phyloP scores from a whole-genome alignment of 2,797 vertebrate species.

The Mallotus villosus region DNA sequence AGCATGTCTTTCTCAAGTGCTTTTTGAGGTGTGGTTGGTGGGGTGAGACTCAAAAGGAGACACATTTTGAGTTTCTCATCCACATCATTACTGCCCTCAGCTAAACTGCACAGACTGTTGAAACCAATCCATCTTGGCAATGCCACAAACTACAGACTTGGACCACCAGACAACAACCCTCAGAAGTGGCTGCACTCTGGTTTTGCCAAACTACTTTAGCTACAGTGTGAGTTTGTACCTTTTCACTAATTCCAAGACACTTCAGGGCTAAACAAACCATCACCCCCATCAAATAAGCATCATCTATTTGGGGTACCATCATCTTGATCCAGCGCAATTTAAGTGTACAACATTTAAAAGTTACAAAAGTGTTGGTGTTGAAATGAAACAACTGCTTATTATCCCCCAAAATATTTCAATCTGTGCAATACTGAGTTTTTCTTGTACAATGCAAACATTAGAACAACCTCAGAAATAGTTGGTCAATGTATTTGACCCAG shows the following conservation, averaged over 20 bases:
- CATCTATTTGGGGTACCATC: not conserved
- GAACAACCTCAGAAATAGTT: too few relatives aligned
- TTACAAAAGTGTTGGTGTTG: not conserved
- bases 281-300: not conserved
- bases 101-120: conserved; percentile 37
- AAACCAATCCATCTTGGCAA: conserved; percentile 32
- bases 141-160: conserved; percentile 4
- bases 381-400: too few relatives aligned
- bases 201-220: too few relatives aligned
- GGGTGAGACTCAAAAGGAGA: not conserved
- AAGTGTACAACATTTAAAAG: too few relatives aligned
- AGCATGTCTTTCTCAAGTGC: not conserved
- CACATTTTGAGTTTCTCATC: conserved; percentile 18
- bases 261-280: conserved; percentile 7
- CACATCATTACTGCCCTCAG: conserved; percentile 24
- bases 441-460: too few relatives aligned
- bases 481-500: too few relatives aligned
- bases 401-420: too few relatives aligned
- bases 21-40: not conserved
- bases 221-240: too few relatives aligned
- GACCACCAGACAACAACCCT: conserved; percentile 12
- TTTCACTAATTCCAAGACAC: not conserved
- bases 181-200: conserved; percentile 21
- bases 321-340: not conserved
- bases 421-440: too few relatives aligned